Evolutionary conservation across 2,797 vertebrate species (phyloP), one percentile per base, ranked within the genome.

Genomic region (Numenius phaeopus): DNA sequence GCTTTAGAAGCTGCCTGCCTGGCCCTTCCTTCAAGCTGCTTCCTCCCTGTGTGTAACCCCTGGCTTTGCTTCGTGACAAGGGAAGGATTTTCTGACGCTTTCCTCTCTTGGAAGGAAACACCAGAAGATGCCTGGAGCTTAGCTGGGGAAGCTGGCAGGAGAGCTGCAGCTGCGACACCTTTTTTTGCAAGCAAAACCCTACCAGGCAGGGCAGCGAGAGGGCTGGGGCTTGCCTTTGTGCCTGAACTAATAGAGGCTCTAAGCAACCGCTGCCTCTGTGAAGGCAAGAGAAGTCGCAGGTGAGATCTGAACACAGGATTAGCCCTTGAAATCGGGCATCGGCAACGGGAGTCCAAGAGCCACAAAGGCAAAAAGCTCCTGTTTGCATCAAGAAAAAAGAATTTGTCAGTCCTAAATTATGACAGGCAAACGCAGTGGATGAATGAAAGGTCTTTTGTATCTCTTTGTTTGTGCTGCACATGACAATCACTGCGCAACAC

Each of bases 11-110:
- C 67, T 0, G 5, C 47, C 70, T 78, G 87, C 69, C 55, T 78
- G 52, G 67, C 58, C 80, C 69, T 97, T 83, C 70, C 94, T 49
- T 76, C 70, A 84, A 72, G 73, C 83, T 95, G 92, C 77, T 94
- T 93, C 91, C 87, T 83, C 91, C 81, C 67, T n/a, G 23, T 18
- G 57, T 30, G 50, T 30, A 80, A 90, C 37, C 49, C 66, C 82
- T 59, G 57, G 55, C 69, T 94, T 70, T 55, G 81, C 67, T 91
- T 89, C 0, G 1, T 73, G 81, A 61, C 78, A 83, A 96, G 79
- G 71, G 50, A 54, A 94, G 89, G 92, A 90, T 87, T 69, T 93
- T 87, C 75, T 79, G 72, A 57, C 0, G 0, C 71, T 87, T 94
- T 83, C 42, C 54, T 92, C 84, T 52, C 52, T 12, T 84, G 76